Conservation (phyloP, 2,888 invertebrate genomes). For the Gerosis bhagava region DNA sequence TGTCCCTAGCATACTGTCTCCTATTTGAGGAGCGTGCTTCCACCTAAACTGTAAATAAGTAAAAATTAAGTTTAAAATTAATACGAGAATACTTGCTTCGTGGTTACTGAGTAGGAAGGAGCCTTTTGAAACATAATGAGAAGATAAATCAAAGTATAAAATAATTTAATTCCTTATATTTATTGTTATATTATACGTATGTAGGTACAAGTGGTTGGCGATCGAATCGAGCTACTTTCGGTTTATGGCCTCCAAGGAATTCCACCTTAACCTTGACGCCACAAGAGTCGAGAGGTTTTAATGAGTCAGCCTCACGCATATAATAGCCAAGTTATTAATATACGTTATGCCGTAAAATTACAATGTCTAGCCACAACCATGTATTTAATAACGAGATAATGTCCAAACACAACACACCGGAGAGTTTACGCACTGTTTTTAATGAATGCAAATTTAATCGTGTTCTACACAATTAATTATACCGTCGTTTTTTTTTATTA, state of each 20-base stretch:
- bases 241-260: slow-evolving; percentile 54
- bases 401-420: slow-evolving; percentile 33
- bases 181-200: too few relatives aligned
- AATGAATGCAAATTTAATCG: slow-evolving; percentile 31
- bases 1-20: too few relatives aligned
- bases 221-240: slow-evolving; percentile 29
- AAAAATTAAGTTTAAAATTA: too few relatives aligned
- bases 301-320: slow-evolving; percentile 43
- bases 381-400: slow-evolving; percentile 51
- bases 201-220: background rate
- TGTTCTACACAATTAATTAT: slow-evolving; percentile 41
- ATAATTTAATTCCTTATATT: too few relatives aligned
- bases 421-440: slow-evolving; percentile 8
- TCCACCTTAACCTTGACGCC: slow-evolving; percentile 49
- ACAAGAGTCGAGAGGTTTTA: slow-evolving; percentile 39
- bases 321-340: slow-evolving; percentile 43
- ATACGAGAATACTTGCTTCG: too few relatives aligned
- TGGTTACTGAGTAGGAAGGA: too few relatives aligned
- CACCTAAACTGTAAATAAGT: too few relatives aligned
- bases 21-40: too few relatives aligned
- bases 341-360: slow-evolving; percentile 56
- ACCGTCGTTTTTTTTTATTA: slow-evolving; percentile 41
- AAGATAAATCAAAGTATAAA: too few relatives aligned
- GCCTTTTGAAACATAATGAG: too few relatives aligned
- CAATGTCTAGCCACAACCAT: slow-evolving; percentile 52